Evolutionary conservation across 2,113 vertebrate species (phyloP), one percentile per base, ranked within the genome.

Genomic region (Lichenostomus cassidix): DNA sequence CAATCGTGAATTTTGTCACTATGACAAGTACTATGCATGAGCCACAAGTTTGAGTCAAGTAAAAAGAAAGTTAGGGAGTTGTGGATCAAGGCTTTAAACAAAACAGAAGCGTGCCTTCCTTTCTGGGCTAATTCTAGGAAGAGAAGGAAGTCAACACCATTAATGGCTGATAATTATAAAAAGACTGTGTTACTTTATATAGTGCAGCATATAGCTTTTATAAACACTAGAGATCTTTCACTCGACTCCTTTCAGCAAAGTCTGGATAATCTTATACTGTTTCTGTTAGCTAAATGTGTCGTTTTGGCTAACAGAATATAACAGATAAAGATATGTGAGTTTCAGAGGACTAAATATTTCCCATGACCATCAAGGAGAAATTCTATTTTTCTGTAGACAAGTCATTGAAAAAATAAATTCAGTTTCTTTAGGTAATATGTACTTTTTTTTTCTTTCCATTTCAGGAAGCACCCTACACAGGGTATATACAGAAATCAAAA

Each of bases 111-210:
- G 2, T 41, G 28, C 37, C 42, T 91, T 94, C 85, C 81, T 85
- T 71, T 94, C 73, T 84, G 58, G 59, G 63, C 77, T 95, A 90
- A 86, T 83, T 83, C 87, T 53, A 76, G 62, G 47, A 82, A 35
- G 21, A 91, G 35, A 47, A 92, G 81, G 90, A 95, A 94, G 77
- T 88, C 31, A 94, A 88, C 52, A 71, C 29, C 79, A 91, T 63
- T 69, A 95, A 89, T 49, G 52, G 49, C 50, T 70, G 78, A 82
- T 90, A 89, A 92, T 74, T 55, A 70, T 69, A 94, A 94, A 95
- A 92, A 67, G 73, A 73, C 19, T 16, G 2, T 44, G 47, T 94
- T 77, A 63, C 68, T 94, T 94, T 90, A 82, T 58, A 80, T 80
- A 94, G 56, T 25, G 35, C 16, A 76, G 46, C 55, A 92, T 76